A percentile compares a stretch with the other conserved stretches of the same genome.
Evolutionary conservation across 2,113 vertebrate species (phyloP).

Genomic region (Anser brachyrhynchus): DNA sequence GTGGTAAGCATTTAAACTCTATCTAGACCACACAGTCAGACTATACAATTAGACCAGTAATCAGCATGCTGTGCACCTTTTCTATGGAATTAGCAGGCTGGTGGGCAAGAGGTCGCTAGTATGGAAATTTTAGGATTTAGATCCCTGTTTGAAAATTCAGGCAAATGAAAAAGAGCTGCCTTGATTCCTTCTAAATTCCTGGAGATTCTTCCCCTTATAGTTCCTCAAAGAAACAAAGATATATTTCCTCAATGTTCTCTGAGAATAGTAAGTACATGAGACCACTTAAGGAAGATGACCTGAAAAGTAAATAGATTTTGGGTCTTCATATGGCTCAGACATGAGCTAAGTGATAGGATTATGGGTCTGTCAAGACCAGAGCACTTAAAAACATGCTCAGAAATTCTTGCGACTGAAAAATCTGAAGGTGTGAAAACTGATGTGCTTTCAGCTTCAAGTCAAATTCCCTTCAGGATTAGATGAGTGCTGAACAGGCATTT

Average conservation of each 20-base stretch:
- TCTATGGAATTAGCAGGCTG: background rate
- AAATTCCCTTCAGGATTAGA: background rate
- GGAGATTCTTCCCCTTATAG: background rate
- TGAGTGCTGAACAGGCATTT: background rate
- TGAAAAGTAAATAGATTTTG: background rate
- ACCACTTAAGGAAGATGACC: background rate
- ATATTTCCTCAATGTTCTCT: background rate
- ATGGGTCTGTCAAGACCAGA: background rate
- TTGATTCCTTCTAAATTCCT: background rate
- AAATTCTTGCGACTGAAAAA: slow-evolving; percentile 15
- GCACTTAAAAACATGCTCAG: background rate
- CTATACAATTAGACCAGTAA: background rate
- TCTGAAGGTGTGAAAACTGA: background rate
- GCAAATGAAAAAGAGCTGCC: background rate
- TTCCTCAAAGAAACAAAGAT: background rate
- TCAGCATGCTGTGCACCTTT: background rate
- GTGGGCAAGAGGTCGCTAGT: background rate
- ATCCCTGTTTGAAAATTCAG: background rate
- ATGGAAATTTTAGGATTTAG: background rate
- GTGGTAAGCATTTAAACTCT: background rate
- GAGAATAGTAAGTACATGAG: background rate
- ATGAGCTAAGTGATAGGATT: background rate
- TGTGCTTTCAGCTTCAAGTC: background rate
- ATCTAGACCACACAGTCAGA: background rate
- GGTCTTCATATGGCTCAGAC: background rate